Conservation (phyloP, 1,140 invertebrate species). For the Pseudomyrmex pallidus region DNA sequence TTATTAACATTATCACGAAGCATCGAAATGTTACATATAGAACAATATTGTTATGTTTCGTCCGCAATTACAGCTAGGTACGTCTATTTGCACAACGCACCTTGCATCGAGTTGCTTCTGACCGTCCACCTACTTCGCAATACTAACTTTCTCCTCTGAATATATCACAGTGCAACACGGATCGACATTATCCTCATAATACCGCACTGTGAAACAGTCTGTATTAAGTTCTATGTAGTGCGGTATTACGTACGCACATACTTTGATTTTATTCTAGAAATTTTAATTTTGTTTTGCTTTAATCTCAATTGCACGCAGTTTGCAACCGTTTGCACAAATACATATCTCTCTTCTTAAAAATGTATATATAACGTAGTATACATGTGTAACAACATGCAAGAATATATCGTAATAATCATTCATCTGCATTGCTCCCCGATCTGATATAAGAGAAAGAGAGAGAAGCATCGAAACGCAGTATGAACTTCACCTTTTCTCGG, state of each 20-base stretch:
- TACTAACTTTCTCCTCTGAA: conserved; percentile 39
- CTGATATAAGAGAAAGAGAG: not conserved
- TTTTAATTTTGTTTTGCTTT: conserved; percentile 9
- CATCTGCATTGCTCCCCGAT: conserved; percentile 6
- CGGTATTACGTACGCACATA: not conserved
- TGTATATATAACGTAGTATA: not conserved
- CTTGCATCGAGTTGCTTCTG: conserved; percentile 31
- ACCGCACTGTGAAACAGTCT: conserved; percentile 20
- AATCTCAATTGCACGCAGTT: not conserved
- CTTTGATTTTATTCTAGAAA: not conserved
- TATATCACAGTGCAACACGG: conserved; percentile 46
- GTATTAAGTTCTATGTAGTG: conserved; percentile 22
- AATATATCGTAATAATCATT: not conserved
- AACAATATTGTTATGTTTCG: not conserved
- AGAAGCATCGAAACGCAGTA: not conserved
- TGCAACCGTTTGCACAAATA: conserved; percentile 3
- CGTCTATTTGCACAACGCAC: conserved; percentile 21
- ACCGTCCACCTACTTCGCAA: conserved; percentile 38
- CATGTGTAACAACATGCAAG: not conserved
- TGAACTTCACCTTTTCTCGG: not conserved
- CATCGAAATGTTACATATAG: too few species aligned
- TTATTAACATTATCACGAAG: too few species aligned
- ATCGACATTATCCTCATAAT: conserved; percentile 35
- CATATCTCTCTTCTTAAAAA: not conserved
- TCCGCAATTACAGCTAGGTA: not conserved